phyloP scores from a whole-genome alignment of 2,888 invertebrate species.

The Camponotus fellah region DNA sequence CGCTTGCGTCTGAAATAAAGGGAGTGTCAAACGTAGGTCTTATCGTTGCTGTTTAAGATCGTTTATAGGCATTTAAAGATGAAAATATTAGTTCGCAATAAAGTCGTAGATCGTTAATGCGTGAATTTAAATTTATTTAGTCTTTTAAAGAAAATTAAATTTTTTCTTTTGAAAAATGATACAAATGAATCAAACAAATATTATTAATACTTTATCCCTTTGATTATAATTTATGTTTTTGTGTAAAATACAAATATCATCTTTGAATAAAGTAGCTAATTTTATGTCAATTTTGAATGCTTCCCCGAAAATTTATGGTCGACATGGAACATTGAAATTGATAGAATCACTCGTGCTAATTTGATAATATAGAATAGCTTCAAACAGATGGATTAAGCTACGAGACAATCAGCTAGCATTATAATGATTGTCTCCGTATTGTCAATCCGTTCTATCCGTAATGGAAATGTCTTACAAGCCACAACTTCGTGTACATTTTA shows the following conservation, averaged over 20 bases:
- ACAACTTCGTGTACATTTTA: slow-evolving; percentile 28
- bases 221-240: too few species aligned
- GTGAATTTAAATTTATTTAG: neutral
- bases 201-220: neutral
- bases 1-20: slow-evolving; percentile 49
- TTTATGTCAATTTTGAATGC: neutral
- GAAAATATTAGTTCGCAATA: neutral
- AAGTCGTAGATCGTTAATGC: neutral
- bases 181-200: neutral
- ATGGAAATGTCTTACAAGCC: slow-evolving; percentile 48
- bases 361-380: neutral
- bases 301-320: neutral
- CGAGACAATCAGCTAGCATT: neutral
- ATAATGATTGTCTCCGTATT: slow-evolving; percentile 42
- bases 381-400: slow-evolving; percentile 14
- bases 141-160: neutral
- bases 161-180: neutral
- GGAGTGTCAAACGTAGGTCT: slow-evolving; percentile 48
- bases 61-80: slow-evolving; percentile 9
- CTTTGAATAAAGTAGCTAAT: neutral
- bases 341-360: neutral
- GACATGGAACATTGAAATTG: neutral
- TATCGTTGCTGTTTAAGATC: neutral
- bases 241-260: neutral
- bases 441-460: slow-evolving; percentile 37